These are phyloP conservation scores for Nixonia krombeini DNA, from an alignment of 1,140 invertebrate species.

Conservation along the genomic window DNA sequence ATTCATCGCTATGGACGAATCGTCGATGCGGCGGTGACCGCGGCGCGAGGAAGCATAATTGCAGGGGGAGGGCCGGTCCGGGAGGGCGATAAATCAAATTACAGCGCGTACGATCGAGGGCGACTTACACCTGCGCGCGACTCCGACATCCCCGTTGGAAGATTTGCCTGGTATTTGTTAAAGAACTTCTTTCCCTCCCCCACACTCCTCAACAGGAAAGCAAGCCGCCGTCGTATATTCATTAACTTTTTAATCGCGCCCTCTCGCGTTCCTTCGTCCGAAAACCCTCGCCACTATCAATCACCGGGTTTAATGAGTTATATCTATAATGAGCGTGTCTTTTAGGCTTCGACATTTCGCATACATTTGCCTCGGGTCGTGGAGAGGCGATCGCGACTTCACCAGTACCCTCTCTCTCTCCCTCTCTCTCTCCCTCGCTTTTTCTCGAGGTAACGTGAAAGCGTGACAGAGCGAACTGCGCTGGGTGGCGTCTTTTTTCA, in stretches of 20 bases:
- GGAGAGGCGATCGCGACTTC: background rate
- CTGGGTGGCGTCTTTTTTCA: constrained; percentile 42
- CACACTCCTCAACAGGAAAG: background rate
- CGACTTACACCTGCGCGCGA: background rate
- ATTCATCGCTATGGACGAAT: constrained; percentile 6
- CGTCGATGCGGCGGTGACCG: background rate
- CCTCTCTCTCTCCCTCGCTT: too few species aligned
- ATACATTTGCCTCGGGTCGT: constrained; percentile 13
- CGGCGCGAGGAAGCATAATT: constrained; percentile 3
- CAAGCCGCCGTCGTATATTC: background rate
- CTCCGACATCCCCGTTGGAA: background rate
- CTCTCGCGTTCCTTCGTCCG: too few species aligned
- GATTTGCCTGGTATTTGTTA: background rate
- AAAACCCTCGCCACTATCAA: constrained; percentile 22
- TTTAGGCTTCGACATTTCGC: constrained; percentile 30
- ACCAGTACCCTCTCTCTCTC: too few species aligned
- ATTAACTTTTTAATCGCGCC: constrained; percentile 12
- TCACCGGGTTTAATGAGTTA: constrained; percentile 13
- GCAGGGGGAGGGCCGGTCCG: background rate
- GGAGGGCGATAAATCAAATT: constrained; percentile 12
- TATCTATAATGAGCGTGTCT: constrained; percentile 32
- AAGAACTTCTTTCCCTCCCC: background rate
- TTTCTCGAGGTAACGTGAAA: constrained; percentile 4
- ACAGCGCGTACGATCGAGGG: constrained; percentile 1
- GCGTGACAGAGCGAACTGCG: constrained; percentile 24